A percentile compares a stretch with the other conserved stretches of the same genome.
Conservation (phyloP, 2,888 invertebrate species). For the Ischnura elegans region DNA sequence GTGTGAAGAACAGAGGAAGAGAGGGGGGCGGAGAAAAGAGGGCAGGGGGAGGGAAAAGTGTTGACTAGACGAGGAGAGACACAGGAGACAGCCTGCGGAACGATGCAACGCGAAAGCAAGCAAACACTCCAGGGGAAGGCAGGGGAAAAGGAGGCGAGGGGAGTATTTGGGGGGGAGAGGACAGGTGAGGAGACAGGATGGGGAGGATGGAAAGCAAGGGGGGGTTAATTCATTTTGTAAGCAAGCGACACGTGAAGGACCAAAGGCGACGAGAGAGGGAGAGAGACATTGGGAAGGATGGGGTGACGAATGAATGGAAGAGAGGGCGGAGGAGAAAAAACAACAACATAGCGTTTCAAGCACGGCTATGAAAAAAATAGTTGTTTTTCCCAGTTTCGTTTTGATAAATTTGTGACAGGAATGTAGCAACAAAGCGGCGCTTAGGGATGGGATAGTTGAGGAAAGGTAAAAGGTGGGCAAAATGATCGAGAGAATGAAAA, state of each 20-base stretch:
- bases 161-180: background rate
- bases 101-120: constrained; percentile 2
- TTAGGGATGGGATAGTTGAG: background rate
- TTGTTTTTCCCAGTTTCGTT: constrained; percentile 49
- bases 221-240: constrained; percentile 56
- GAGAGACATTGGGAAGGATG: background rate
- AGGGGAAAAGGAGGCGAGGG: background rate
- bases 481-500: background rate
- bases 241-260: constrained; percentile 25
- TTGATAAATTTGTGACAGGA: constrained; percentile 13
- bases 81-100: background rate
- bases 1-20: background rate
- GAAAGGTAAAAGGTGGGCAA: background rate
- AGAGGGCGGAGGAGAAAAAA: background rate
- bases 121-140: background rate
- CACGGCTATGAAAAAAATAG: constrained; percentile 26
- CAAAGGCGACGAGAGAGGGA: constrained; percentile 4
- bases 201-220: background rate
- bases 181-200: background rate
- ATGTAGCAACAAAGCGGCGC: background rate
- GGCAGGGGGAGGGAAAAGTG: background rate
- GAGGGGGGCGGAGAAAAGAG: background rate
- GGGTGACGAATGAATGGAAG: background rate
- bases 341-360: constrained; percentile 13
- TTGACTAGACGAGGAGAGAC: background rate